Percentiles rank a stretch among this genome's conserved stretches.
These are phyloP conservation scores for Odocoileus virginianus DNA, from an alignment of 2,113 vertebrate genomes.

Conservation along the genomic window DNA sequence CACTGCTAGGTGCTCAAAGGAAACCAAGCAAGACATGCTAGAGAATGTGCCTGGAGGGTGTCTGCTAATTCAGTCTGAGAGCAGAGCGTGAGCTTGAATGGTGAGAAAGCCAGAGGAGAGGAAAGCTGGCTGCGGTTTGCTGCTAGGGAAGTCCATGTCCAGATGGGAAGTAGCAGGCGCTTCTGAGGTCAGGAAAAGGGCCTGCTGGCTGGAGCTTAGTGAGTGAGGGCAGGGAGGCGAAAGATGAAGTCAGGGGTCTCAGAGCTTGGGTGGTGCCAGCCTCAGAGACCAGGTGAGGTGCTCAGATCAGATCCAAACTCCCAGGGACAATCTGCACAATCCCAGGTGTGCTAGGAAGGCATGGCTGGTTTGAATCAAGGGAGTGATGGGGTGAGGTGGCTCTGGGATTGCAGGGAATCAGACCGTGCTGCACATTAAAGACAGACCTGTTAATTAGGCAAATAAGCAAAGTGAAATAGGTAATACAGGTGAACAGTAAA, in stretches of 20 bases:
- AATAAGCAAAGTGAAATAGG: neutral
- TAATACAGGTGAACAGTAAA: neutral
- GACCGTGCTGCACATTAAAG: no score
- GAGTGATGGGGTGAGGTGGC: neutral
- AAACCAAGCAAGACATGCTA: no score
- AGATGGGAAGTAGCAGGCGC: neutral
- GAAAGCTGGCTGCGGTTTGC: no score
- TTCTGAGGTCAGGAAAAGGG: neutral
- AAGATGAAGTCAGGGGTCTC: no score
- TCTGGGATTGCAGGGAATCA: neutral
- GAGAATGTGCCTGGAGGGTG: neutral
- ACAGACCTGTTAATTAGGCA: no score
- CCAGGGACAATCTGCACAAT: neutral
- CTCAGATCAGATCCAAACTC: neutral
- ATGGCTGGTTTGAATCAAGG: neutral
- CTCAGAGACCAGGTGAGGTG: neutral
- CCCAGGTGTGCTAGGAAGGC: neutral
- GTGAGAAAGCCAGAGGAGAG: neutral
- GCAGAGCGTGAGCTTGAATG: neutral
- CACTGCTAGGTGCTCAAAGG: neutral
- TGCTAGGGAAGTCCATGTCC: rapidly evolving
- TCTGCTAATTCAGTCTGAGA: neutral
- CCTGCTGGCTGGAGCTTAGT: neutral
- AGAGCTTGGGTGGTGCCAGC: neutral
- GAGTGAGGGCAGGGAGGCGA: neutral